These are phyloP conservation scores for Hetaerina americana DNA, from an alignment of 1,140 invertebrate genomes.

Conservation along the genomic window DNA sequence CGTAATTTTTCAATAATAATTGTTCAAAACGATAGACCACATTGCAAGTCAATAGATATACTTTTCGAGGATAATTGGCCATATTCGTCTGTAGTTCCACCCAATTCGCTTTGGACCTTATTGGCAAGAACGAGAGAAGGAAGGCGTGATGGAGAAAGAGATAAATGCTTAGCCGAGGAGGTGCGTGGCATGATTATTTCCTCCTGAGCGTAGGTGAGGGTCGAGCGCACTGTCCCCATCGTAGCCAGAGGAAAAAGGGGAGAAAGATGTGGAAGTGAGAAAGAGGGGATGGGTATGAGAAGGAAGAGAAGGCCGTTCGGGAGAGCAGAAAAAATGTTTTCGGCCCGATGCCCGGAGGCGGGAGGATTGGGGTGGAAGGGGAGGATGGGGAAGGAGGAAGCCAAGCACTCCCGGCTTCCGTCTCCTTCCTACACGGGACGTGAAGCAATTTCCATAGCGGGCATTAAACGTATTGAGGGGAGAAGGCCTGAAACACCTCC, in stretches of 20 bases:
- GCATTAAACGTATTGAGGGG: background rate
- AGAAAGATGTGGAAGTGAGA: background rate
- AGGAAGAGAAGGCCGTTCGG: background rate
- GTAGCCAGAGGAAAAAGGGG: background rate
- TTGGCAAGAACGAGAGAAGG: background rate
- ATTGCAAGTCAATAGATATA: no score
- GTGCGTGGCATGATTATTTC: background rate
- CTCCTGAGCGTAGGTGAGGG: background rate
- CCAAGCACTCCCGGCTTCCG: background rate
- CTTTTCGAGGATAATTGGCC: no score
- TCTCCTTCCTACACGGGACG: background rate
- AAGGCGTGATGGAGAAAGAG: background rate
- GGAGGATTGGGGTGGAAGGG: background rate
- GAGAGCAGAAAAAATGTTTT: no score
- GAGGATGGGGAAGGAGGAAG: background rate
- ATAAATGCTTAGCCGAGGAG: background rate
- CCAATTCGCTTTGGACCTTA: no score
- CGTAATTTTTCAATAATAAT: no score
- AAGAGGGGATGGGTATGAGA: background rate
- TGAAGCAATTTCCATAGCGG: background rate
- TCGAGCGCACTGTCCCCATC: background rate
- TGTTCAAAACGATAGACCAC: no score
- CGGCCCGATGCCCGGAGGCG: no score
- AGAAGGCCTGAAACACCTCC: background rate
- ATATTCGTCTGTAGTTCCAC: no score